Conservation (phyloP, 1,140 invertebrate genomes). For the Drosophila nigromelanica region DNA sequence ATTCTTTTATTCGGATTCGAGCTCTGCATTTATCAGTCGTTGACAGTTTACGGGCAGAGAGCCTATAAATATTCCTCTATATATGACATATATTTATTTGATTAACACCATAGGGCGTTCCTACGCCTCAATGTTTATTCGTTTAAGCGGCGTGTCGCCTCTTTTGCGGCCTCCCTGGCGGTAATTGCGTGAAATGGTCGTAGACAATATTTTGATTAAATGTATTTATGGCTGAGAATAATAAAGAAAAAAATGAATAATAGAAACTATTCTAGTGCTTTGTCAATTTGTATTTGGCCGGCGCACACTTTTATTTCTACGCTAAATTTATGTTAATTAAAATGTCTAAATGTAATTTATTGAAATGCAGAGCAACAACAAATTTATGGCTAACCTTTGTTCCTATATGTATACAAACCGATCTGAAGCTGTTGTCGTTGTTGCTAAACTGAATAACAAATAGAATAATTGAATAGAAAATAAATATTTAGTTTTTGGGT, state of each 20-base stretch:
- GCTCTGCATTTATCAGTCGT: conserved; percentile 45
- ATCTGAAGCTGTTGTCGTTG: conserved; percentile 12
- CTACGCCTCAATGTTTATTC: conserved; percentile 68
- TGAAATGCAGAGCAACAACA: conserved; percentile 30
- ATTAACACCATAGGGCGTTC: conserved; percentile 56
- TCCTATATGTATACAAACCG: background rate
- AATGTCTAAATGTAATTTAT: conserved; percentile 75
- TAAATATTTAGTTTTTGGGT: conserved; percentile 30
- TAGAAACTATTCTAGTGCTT: conserved; percentile 43
- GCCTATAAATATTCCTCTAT: conserved; percentile 26
- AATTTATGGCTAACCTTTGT: conserved; percentile 31
- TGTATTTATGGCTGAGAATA: conserved; percentile 45
- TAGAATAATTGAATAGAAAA: conserved; percentile 23
- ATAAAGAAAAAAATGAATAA: conserved; percentile 38
- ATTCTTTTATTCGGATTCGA: background rate
- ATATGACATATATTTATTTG: conserved; percentile 43
- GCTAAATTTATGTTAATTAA: conserved; percentile 80
- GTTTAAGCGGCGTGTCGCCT: conserved; percentile 39
- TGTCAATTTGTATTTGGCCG: conserved; percentile 36
- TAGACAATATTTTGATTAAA: conserved; percentile 33
- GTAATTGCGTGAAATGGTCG: background rate
- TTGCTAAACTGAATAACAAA: conserved; percentile 37
- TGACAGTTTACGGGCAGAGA: conserved; percentile 16
- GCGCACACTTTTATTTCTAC: conserved; percentile 48
- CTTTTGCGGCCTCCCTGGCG: background rate